Evolutionary conservation across 2,888 invertebrate species (phyloP), one percentile per base, ranked within the genome.

Genomic region (Apodemia hepburni): DNA sequence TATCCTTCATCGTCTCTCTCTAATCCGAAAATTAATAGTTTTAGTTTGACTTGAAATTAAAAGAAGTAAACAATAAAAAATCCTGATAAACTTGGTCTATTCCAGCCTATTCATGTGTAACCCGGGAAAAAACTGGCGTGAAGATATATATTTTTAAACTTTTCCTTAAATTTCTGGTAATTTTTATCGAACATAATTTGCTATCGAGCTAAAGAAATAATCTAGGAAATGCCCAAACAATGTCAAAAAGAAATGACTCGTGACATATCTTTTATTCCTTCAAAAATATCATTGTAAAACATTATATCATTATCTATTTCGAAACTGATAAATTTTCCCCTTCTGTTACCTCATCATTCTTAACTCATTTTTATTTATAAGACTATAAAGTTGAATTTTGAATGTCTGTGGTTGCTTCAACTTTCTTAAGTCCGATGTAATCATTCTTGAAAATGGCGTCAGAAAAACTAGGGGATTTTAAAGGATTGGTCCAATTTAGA

Each of bases 401-500:
- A 15, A 58, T 38, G n/a, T 7, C 38, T 38, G 38, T 54, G 51
- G 58, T 59, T 64, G 57, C 27, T 22, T 62, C 54, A 66, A 65
- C 64, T 65, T 85, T 81, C 82, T 82, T 81, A 85, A 85, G 77
- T 83, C 79, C 73, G 79, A 70, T 75, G 84, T 83, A 87, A 88
- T 88, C 85, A 86, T 88, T 89, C 85, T 85, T 80, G 78, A 82
- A 84, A 85, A 86, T 84, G 86, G 84, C 81, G 82, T 77, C 76
- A 88, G 61, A 90, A 90, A 89, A 90, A 87, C 79, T 85, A 79
- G 84, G 86, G 87, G 87, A 82, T 85, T 84, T 82, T 79, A 82
- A 84, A 85, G 87, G 87, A 87, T 88, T 86, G 85, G 80, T 78
- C 85, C 88, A 86, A 89, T 88, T 89, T 87, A 85, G 87, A 88